phyloP scores from a whole-genome alignment of 2,797 vertebrate genomes.

The Scleropages formosus region DNA sequence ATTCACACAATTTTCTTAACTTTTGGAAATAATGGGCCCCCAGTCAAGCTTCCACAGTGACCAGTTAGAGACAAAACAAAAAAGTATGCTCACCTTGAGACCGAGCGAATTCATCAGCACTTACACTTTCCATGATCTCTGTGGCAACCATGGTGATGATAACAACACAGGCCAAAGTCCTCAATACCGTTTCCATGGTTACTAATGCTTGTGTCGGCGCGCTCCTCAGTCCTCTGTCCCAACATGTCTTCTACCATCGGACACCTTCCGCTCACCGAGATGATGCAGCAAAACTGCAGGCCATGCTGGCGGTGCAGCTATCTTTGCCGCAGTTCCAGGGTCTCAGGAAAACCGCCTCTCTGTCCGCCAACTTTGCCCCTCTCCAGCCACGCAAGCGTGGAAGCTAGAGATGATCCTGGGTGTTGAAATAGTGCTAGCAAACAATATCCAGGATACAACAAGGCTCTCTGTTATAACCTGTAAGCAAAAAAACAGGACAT shows the following conservation, averaged over 20 bases:
- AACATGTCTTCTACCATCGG: conserved; percentile 93
- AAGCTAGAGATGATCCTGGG: conserved; percentile 40
- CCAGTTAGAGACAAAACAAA: too few species aligned
- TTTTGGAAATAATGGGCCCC: too few species aligned
- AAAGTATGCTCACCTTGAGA: conserved; percentile 81
- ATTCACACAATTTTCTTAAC: too few species aligned
- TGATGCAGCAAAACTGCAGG: conserved; percentile 57
- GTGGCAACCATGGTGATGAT: conserved; percentile 70
- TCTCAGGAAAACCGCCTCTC: background rate
- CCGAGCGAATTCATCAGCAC: conserved; percentile 63
- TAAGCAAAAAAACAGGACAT: conserved; percentile 47
- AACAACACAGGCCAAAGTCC: conserved; percentile 80
- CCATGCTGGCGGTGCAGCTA: conserved; percentile 56
- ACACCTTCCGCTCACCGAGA: conserved; percentile 75
- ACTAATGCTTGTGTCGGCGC: conserved; percentile 74
- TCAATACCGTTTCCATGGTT: conserved; percentile 89
- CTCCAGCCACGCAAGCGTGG: too few species aligned
- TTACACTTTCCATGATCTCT: conserved; percentile 61
- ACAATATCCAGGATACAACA: conserved; percentile 32
- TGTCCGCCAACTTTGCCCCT: background rate
- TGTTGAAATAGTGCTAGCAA: conserved; percentile 34
- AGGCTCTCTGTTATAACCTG: conserved; percentile 45
- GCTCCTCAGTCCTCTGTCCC: conserved; percentile 81
- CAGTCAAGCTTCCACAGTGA: too few species aligned
- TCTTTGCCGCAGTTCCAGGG: background rate